These are phyloP conservation scores for Nyctibius bracteatus DNA, from an alignment of 2,113 vertebrate genomes.

Conservation along the genomic window DNA sequence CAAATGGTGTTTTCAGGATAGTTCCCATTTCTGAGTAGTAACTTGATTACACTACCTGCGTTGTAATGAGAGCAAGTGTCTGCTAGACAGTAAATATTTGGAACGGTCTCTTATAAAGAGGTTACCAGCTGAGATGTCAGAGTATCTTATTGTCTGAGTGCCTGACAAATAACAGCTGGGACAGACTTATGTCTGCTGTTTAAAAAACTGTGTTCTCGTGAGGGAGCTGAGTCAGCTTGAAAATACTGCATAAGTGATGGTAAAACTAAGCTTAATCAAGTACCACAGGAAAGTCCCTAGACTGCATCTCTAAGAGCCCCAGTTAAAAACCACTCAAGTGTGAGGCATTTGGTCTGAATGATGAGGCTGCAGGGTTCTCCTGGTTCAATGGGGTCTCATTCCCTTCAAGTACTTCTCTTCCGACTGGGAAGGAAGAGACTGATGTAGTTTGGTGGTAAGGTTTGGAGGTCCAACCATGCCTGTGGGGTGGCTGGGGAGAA, in stretches of 20 bases:
- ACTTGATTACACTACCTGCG: constrained; percentile 30
- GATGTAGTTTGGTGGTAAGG: background rate
- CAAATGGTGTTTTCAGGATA: background rate
- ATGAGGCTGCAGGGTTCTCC: background rate
- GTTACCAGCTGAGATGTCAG: constrained; percentile 52
- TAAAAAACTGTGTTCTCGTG: constrained; percentile 38
- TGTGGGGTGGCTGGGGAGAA: background rate
- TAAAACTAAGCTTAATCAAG: background rate
- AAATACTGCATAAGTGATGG: background rate
- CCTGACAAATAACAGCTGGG: constrained; percentile 57
- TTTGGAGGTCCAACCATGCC: background rate
- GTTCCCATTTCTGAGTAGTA: constrained; percentile 19
- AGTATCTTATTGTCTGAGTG: constrained; percentile 7
- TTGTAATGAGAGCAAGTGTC: constrained; percentile 42
- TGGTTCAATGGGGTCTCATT: background rate
- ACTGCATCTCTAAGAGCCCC: background rate
- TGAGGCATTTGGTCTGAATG: background rate
- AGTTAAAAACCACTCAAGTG: background rate
- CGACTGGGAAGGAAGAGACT: background rate
- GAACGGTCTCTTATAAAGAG: constrained; percentile 37
- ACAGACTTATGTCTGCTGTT: constrained; percentile 47
- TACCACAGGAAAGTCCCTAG: background rate
- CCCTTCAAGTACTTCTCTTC: background rate
- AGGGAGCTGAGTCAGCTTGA: constrained; percentile 5
- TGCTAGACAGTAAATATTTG: constrained; percentile 64